Conservation (phyloP, 2,113 vertebrate species). For the Semicossyphus pulcher region DNA sequence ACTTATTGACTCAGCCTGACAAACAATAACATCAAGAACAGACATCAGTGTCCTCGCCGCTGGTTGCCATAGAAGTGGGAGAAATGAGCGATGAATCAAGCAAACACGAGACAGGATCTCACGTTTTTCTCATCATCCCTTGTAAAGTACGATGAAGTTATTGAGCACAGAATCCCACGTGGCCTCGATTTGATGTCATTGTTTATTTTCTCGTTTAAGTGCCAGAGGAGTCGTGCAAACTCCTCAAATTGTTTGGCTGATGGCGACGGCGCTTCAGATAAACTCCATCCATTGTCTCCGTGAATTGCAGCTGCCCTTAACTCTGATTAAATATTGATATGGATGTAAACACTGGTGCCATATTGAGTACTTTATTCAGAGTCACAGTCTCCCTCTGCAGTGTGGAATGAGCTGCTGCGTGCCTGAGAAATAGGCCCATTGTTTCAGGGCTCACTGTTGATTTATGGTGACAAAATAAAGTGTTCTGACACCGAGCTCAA, state of each 20-base stretch:
- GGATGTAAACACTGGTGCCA: slow-evolving; percentile 75
- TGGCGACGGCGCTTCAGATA: slow-evolving; percentile 49
- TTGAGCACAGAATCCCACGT: slow-evolving; percentile 45
- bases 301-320: slow-evolving; percentile 71
- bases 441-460: slow-evolving; percentile 81
- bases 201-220: slow-evolving; percentile 72
- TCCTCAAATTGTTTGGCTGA: slow-evolving; percentile 61
- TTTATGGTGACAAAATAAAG: slow-evolving; percentile 90
- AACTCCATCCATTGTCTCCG: slow-evolving; percentile 64
- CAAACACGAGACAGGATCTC: slow-evolving; percentile 40
- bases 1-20: slow-evolving; percentile 74
- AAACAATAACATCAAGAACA: slow-evolving; percentile 72
- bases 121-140: slow-evolving; percentile 52
- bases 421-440: slow-evolving; percentile 71
- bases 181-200: slow-evolving; percentile 59
- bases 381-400: slow-evolving; percentile 59
- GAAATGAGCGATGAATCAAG: slow-evolving; percentile 54
- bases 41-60: slow-evolving; percentile 49
- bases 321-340: slow-evolving; percentile 81
- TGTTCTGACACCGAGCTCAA: slow-evolving; percentile 92
- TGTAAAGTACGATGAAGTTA: slow-evolving; percentile 45
- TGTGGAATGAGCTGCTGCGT: slow-evolving; percentile 58
- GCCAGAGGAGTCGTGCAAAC: slow-evolving; percentile 53
- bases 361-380: slow-evolving; percentile 75
- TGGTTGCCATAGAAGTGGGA: slow-evolving; percentile 31